Percentiles rank a stretch among this genome's conserved stretches.
Conservation (phyloP, 2,888 invertebrate species). For the Gibbula magus region DNA sequence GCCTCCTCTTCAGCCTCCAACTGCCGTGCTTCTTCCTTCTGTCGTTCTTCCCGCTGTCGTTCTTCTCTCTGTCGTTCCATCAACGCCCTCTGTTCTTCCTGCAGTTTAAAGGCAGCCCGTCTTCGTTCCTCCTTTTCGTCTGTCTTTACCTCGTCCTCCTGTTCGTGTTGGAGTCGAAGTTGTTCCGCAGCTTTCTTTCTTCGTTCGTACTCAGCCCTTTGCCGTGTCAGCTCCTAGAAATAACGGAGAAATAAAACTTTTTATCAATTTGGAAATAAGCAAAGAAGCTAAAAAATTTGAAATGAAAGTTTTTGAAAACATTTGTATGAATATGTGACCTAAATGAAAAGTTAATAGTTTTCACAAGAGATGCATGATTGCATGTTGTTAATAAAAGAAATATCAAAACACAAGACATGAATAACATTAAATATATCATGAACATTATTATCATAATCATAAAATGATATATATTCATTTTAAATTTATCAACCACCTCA, state of each 20-base stretch:
- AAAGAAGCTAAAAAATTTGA: not conserved
- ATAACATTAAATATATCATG: no score
- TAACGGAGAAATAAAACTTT: not conserved
- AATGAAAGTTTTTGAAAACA: no score
- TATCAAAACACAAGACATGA: no score
- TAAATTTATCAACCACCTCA: no score
- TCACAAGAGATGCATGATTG: no score
- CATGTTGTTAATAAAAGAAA: no score
- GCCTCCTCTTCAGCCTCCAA: conserved; percentile 34
- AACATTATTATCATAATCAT: no score
- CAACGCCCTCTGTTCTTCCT: conserved; percentile 69
- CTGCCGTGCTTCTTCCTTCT: conserved; percentile 40
- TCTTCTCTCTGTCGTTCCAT: conserved; percentile 55
- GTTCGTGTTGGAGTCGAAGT: conserved; percentile 66
- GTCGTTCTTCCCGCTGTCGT: conserved; percentile 39
- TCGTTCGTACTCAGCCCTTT: conserved; percentile 72
- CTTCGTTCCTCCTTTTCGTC: conserved; percentile 67
- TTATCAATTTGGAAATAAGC: not conserved
- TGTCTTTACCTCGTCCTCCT: conserved; percentile 60
- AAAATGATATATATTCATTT: no score
- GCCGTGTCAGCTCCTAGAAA: conserved; percentile 70
- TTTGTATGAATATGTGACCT: no score
- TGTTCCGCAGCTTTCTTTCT: conserved; percentile 71
- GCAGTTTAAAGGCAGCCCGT: conserved; percentile 57
- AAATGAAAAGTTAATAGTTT: no score